Conservation (phyloP, 2,888 invertebrate species). For the Ferdinandea cuprea region DNA sequence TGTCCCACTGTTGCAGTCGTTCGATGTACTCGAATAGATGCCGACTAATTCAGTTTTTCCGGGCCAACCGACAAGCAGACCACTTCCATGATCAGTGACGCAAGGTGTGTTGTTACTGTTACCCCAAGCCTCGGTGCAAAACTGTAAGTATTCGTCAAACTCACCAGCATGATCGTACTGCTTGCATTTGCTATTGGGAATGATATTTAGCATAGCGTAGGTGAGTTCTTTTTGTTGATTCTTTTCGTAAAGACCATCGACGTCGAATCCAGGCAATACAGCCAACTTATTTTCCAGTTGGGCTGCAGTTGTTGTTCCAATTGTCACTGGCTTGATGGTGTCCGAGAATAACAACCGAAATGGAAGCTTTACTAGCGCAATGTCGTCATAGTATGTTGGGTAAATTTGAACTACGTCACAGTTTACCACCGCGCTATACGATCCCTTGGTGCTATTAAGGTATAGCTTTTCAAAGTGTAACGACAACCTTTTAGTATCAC, state of each 20-base stretch:
- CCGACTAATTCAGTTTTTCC: constrained; percentile 47
- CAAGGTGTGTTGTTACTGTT: constrained; percentile 32
- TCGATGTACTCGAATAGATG: constrained; percentile 16
- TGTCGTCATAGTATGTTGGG: constrained; percentile 62
- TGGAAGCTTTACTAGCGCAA: constrained; percentile 54
- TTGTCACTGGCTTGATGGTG: constrained; percentile 9
- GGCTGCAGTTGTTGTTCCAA: neutral
- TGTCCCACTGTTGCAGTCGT: neutral
- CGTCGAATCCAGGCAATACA: constrained; percentile 61
- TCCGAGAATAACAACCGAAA: constrained; percentile 22
- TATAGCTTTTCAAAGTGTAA: constrained; percentile 24
- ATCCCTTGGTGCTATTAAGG: neutral
- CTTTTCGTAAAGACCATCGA: neutral
- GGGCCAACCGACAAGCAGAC: constrained; percentile 60
- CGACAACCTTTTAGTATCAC: neutral
- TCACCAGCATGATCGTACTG: neutral
- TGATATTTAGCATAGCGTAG: constrained; percentile 41
- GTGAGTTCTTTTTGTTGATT: constrained; percentile 3
- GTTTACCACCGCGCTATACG: constrained; percentile 30
- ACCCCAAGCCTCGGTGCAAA: constrained; percentile 48
- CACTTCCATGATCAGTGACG: constrained; percentile 40
- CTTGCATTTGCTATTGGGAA: constrained; percentile 35
- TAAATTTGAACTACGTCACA: constrained; percentile 30
- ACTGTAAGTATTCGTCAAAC: constrained; percentile 58
- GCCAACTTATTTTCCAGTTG: constrained; percentile 10